phyloP scores from a whole-genome alignment of 2,797 vertebrate genomes.

The Poeciliopsis turneri region DNA sequence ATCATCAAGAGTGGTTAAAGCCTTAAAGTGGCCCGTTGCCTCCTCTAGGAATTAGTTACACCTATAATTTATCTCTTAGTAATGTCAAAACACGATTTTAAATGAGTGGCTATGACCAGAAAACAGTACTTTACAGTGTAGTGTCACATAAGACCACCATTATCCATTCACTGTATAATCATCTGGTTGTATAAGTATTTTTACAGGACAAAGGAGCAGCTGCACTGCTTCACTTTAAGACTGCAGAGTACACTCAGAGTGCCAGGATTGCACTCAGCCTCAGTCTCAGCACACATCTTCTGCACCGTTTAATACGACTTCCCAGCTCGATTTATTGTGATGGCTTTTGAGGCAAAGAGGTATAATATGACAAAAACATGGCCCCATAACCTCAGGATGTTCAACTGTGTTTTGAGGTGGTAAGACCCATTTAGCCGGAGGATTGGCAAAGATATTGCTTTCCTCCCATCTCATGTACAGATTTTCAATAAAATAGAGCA shows the following conservation, averaged over 20 bases:
- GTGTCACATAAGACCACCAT: constrained; percentile 30
- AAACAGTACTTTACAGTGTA: constrained; percentile 2
- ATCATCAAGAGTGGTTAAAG: background rate
- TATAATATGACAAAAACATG: constrained; percentile 92
- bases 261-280: constrained; percentile 90
- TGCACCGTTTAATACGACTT: constrained; percentile 90
- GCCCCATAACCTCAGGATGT: constrained; percentile 90
- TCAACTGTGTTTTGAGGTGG: constrained; percentile 79
- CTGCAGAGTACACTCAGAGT: constrained; percentile 81
- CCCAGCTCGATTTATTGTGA: constrained; percentile 89
- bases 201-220: constrained; percentile 86
- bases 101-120: background rate
- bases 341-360: constrained; percentile 92
- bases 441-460: constrained; percentile 74
- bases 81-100: constrained; percentile 7
- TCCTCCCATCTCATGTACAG: constrained; percentile 71
- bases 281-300: constrained; percentile 87
- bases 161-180: constrained; percentile 49
- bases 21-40: background rate
- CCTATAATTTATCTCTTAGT: background rate
- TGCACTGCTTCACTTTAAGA: constrained; percentile 87
- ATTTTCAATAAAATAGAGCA: constrained; percentile 71
- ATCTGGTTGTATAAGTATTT: constrained; percentile 81
- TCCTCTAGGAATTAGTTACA: background rate
- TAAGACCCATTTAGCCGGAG: constrained; percentile 70